Evolutionary conservation across 2,888 invertebrate species (phyloP).

Genomic region (Uloborus plumipes): DNA sequence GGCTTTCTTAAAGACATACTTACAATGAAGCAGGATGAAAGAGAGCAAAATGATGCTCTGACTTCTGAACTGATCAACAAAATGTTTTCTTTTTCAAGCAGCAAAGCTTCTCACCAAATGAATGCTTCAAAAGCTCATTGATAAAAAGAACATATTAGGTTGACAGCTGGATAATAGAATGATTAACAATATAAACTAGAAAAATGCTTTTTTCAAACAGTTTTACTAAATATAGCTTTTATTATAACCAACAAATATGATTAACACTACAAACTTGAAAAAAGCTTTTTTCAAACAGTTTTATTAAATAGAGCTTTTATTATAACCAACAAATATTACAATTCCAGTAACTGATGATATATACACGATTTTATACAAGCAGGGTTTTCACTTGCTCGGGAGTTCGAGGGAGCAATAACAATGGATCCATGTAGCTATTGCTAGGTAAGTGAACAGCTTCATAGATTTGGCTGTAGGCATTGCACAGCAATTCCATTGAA

Average conservation of each 20-base stretch:
- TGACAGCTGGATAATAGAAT: too few relatives aligned
- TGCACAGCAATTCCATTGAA: slow-evolving; percentile 71
- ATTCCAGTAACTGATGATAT: not conserved
- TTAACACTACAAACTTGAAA: not conserved
- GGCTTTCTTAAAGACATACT: too few relatives aligned
- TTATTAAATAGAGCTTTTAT: too few relatives aligned
- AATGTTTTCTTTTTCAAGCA: too few relatives aligned
- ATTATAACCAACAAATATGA: not conserved
- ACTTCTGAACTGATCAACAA: too few relatives aligned
- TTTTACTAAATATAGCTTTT: too few relatives aligned
- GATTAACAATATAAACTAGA: too few relatives aligned
- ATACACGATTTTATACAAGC: slow-evolving; percentile 27
- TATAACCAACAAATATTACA: not conserved
- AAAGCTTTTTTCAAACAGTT: not conserved
- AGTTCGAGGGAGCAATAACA: slow-evolving; percentile 43
- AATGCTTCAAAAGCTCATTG: too few relatives aligned
- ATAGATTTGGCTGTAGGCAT: slow-evolving; percentile 79
- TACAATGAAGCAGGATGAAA: too few relatives aligned
- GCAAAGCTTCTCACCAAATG: too few relatives aligned
- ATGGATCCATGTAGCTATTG: slow-evolving; percentile 81
- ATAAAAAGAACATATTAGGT: too few relatives aligned
- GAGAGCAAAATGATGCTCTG: too few relatives aligned
- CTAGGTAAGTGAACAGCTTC: slow-evolving; percentile 82
- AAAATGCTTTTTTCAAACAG: not conserved
- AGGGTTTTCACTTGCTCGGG: slow-evolving; percentile 64